Evolutionary conservation across 2,888 invertebrate genomes (phyloP), one percentile per base, ranked within the genome.

Genomic region (Gasteruption jaculator): DNA sequence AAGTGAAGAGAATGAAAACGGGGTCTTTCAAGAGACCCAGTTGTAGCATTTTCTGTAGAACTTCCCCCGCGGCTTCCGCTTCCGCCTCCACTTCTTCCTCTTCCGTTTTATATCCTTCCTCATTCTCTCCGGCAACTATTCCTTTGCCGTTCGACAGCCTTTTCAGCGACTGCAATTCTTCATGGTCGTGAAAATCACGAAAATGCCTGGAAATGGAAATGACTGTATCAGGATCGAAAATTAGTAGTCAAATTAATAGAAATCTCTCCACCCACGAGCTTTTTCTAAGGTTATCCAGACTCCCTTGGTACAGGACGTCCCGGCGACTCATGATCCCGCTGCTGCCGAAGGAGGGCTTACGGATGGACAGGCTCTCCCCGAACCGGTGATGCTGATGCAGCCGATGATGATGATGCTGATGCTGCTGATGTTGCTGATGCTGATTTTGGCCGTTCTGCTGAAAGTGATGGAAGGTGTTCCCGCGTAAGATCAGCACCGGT

Each of bases 231-330:
- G n/a, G n/a, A n/a, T n/a, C n/a, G n/a, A n/a, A n/a, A n/a, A n/a
- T n/a, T n/a, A n/a, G n/a, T n/a, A n/a, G n/a, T n/a, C n/a, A n/a
- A n/a, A n/a, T n/a, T n/a, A n/a, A n/a, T n/a, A n/a, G n/a, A n/a
- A n/a, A n/a, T n/a, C n/a, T n/a, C n/a, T n/a, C n/a, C n/a, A 61
- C 62, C 49, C 25, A 66, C 65, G 58, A 57, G 36, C 58, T 50
- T 37, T 61, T 58, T 3, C 60, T 54, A 39, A 80, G 71, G 58
- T 77, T 80, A 41, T 74, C 71, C 14, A 85, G 71, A 60, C 82
- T 88, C 52, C 91, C 91, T 63, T 88, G 86, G 67, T 93, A 94
- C 58, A 95, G 83, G 6, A 92, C 84, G 68, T 96, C 94, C 38
- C 87, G 88, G 38, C 90, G 78, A 58, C 85, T 80, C 79, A 94